These are phyloP conservation scores for Drosophila pseudoobscura DNA, from an alignment of 1,140 invertebrate species.

Conservation along the genomic window DNA sequence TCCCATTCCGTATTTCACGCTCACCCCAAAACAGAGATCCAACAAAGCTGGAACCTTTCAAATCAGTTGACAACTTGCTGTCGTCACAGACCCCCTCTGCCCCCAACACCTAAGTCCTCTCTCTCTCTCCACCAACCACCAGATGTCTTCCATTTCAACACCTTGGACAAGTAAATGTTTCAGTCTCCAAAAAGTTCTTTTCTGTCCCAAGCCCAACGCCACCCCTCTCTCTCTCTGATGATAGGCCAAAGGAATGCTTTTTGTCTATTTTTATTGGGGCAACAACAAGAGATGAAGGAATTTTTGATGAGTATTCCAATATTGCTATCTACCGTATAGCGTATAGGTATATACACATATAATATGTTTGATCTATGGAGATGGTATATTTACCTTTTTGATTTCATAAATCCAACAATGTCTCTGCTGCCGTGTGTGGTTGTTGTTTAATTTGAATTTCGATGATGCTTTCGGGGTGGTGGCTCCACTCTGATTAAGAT, in stretches of 20 bases:
- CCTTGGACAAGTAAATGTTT: conserved; percentile 71
- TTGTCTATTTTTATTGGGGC: conserved; percentile 72
- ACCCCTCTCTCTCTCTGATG: not conserved
- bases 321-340: not conserved
- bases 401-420: conserved; percentile 77
- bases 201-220: not conserved
- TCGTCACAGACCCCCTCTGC: conserved; percentile 26
- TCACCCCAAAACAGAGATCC: not conserved
- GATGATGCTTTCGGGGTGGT: conserved; percentile 6
- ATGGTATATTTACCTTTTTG: conserved; percentile 72
- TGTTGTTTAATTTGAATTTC: conserved; percentile 33
- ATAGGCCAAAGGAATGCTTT: conserved; percentile 37
- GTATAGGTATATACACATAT: conserved; percentile 5
- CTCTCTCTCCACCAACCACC: conserved; percentile 1
- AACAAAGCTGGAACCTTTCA: conserved; percentile 32
- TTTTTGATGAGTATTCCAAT: conserved; percentile 14
- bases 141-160: conserved; percentile 63
- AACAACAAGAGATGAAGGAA: conserved; percentile 39
- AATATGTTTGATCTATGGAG: conserved; percentile 16
- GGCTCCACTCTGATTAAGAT: conserved; percentile 50
- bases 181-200: conserved; percentile 22
- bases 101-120: conserved; percentile 16
- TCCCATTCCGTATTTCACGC: not conserved
- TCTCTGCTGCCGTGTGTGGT: conserved; percentile 22
- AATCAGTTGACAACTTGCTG: conserved; percentile 61